Conservation (phyloP, 2,888 invertebrate genomes). For the Agriopis leucophaearia region DNA sequence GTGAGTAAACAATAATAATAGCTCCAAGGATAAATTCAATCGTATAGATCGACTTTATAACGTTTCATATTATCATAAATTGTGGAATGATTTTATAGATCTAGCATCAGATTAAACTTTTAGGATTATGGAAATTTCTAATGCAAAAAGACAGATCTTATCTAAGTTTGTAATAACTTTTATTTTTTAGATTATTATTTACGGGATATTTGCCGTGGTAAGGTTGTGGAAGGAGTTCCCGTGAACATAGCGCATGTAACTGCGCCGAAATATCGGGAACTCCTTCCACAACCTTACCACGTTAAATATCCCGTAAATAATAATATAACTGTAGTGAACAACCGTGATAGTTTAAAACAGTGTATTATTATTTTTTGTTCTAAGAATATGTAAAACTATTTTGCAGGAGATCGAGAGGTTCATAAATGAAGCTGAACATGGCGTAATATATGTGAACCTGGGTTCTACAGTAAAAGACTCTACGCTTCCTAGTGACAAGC, state of each 20-base stretch:
- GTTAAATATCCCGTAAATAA: no score
- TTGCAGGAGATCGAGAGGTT: slow-evolving; percentile 88
- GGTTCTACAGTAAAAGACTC: slow-evolving; percentile 82
- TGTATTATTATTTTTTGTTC: no score
- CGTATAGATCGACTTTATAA: neutral
- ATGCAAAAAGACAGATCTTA: neutral
- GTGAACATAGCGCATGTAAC: no score
- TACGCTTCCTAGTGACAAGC: slow-evolving; percentile 87
- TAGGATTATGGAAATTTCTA: neutral
- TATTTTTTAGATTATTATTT: neutral
- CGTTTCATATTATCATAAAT: neutral
- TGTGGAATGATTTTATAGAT: neutral
- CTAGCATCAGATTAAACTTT: neutral
- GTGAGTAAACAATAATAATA: slow-evolving; percentile 62
- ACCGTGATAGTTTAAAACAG: no score
- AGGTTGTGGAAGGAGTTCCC: no score
- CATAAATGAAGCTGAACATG: slow-evolving; percentile 88
- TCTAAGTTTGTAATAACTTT: neutral
- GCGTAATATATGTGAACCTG: slow-evolving; percentile 88
- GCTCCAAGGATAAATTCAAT: slow-evolving; percentile 31
- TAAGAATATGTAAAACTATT: slow-evolving; percentile 1
- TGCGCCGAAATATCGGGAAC: no score
- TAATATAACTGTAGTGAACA: no score
- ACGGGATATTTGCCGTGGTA: no score
- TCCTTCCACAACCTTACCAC: no score